A percentile compares a stretch with the other conserved stretches of the same genome.
These are phyloP conservation scores for Oreortyx pictus DNA, from an alignment of 2,797 vertebrate genomes.

Conservation along the genomic window DNA sequence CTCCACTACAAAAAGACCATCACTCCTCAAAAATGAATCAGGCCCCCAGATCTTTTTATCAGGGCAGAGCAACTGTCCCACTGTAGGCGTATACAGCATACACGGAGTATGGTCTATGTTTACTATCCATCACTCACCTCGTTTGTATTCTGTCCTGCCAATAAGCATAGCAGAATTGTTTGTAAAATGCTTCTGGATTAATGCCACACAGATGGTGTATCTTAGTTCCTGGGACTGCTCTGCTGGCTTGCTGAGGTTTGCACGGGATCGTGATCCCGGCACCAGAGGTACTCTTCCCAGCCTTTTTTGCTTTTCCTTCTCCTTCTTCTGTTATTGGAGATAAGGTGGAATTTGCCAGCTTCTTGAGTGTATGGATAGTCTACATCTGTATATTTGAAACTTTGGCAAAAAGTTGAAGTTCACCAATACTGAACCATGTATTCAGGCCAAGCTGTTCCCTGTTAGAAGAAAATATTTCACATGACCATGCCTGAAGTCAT, in stretches of 20 bases:
- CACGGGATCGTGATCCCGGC: rapidly evolving
- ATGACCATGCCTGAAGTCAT: background rate
- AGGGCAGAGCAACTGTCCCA: background rate
- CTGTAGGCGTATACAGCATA: no score
- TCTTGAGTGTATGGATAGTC: background rate
- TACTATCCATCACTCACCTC: background rate
- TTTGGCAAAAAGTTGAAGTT: background rate
- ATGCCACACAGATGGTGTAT: background rate
- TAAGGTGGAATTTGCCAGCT: background rate
- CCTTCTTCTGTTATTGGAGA: background rate
- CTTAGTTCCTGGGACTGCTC: background rate
- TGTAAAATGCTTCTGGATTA: background rate
- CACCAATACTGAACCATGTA: background rate
- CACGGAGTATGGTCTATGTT: background rate
- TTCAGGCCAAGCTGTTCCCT: background rate
- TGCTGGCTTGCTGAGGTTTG: background rate
- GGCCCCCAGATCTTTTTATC: background rate
- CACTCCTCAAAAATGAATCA: background rate
- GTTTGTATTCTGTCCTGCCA: background rate
- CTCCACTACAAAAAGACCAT: background rate
- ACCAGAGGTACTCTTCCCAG: background rate
- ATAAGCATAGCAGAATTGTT: background rate
- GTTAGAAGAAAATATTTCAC: background rate
- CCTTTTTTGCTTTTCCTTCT: background rate
- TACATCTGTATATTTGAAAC: background rate